Conservation (phyloP, 1,140 invertebrate species). For the Drosophila sp. region DNA sequence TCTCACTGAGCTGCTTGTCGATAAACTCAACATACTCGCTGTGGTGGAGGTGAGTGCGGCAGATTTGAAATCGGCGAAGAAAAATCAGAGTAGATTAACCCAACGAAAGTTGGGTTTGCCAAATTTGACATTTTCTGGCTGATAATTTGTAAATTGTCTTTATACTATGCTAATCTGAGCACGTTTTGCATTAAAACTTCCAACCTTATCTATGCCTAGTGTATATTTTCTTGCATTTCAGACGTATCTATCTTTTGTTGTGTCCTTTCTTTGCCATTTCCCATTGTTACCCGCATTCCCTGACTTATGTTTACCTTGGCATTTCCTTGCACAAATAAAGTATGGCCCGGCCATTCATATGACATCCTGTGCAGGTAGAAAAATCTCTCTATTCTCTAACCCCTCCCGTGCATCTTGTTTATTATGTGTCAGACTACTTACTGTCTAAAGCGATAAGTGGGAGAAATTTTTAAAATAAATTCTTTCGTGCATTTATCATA, state of each 20-base stretch:
- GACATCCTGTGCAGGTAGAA: constrained; percentile 60
- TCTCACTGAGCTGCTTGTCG: constrained; percentile 39
- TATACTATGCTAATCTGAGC: neutral
- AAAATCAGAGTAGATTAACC: neutral
- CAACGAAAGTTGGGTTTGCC: neutral
- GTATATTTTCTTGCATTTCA: neutral
- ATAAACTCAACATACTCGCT: constrained; percentile 24
- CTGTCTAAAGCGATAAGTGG: constrained; percentile 26
- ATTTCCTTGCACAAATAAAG: constrained; percentile 46
- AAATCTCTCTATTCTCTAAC: neutral
- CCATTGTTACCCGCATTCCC: neutral
- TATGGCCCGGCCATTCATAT: constrained; percentile 26
- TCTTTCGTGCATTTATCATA: constrained; percentile 51
- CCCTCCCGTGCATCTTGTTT: neutral
- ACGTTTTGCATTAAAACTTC: no score
- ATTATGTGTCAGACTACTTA: neutral
- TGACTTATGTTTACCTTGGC: constrained; percentile 9
- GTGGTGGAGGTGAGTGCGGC: constrained; percentile 41
- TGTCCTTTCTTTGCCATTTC: neutral
- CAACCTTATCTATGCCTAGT: neutral
- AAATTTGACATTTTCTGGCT: no score
- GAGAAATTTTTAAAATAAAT: constrained; percentile 62
- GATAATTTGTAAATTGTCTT: neutral
- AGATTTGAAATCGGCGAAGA: constrained; percentile 24
- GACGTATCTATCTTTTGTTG: neutral